phyloP scores from a whole-genome alignment of 2,113 vertebrate species.

The Engystomops pustulosus region DNA sequence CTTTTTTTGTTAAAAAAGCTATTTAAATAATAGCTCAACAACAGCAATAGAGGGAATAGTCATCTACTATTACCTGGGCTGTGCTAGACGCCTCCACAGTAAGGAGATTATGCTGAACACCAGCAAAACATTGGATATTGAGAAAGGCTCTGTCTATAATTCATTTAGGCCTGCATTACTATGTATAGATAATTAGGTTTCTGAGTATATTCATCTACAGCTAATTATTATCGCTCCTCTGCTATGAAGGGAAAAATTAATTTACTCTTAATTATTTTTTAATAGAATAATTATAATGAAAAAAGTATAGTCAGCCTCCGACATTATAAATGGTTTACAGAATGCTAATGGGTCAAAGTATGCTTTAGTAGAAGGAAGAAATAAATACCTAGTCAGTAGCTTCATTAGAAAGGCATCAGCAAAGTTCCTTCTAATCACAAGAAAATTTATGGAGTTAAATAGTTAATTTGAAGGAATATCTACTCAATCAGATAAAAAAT shows the following conservation, averaged over 20 bases:
- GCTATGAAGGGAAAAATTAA: background rate
- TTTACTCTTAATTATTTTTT: background rate
- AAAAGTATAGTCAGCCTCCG: background rate
- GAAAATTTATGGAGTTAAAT: background rate
- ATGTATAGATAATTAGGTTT: slow-evolving; percentile 1
- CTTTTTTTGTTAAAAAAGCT: background rate
- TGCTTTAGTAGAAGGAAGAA: background rate
- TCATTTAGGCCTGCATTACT: slow-evolving; percentile 17
- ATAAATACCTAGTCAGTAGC: background rate
- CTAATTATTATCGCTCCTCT: background rate
- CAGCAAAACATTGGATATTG: background rate
- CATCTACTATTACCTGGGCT: background rate
- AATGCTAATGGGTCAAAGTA: background rate
- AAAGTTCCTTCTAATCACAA: too few relatives aligned
- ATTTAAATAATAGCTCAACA: background rate
- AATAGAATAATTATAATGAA: background rate
- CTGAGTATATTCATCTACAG: background rate
- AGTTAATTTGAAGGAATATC: background rate
- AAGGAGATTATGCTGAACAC: slow-evolving; percentile 1
- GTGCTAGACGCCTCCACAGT: background rate
- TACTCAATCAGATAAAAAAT: background rate
- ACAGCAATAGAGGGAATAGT: background rate
- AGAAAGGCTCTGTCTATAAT: background rate
- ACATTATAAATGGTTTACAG: background rate
- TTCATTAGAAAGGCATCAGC: background rate